Percentiles rank a stretch among this genome's conserved stretches.
These are phyloP conservation scores for Amphibalanus amphitrite DNA, from an alignment of 1,140 invertebrate species.

Conservation along the genomic window DNA sequence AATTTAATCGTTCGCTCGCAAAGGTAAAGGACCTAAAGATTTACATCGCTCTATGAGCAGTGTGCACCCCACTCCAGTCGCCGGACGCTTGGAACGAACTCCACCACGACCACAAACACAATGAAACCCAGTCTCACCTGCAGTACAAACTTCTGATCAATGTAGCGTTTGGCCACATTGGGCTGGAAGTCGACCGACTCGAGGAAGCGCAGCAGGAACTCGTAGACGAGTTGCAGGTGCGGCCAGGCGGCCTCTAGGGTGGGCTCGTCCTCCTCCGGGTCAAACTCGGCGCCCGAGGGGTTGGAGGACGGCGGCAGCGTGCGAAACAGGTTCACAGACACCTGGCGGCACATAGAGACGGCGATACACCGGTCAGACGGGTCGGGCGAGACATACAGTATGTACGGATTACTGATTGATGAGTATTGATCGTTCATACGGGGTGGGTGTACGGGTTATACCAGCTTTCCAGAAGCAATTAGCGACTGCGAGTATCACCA, in stretches of 20 bases:
- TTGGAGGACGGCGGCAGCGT: conserved; percentile 90
- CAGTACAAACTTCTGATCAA: neutral
- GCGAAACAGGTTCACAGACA: conserved; percentile 32
- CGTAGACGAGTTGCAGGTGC: too few species aligned
- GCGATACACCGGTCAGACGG: too few species aligned
- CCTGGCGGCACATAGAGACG: too few species aligned
- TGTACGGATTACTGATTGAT: too few species aligned
- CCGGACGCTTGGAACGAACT: neutral
- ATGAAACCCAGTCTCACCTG: neutral
- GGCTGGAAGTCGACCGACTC: neutral
- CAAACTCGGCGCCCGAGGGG: conserved; percentile 65
- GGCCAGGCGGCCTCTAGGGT: neutral
- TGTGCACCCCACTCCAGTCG: neutral
- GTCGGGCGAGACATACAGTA: too few species aligned
- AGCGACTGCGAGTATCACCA: too few species aligned
- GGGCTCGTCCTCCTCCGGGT: too few species aligned
- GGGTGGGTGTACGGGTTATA: too few species aligned
- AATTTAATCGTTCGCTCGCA: too few species aligned
- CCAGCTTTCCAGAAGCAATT: too few species aligned
- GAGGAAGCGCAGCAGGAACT: neutral
- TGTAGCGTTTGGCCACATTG: neutral
- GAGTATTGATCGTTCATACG: too few species aligned
- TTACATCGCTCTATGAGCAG: neutral
- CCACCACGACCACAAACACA: neutral
- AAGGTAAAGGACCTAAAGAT: neutral